Percentiles rank a stretch among this genome's conserved stretches.
phyloP scores from a whole-genome alignment of 2,797 vertebrate genomes.

The Lutjanus campechanus region DNA sequence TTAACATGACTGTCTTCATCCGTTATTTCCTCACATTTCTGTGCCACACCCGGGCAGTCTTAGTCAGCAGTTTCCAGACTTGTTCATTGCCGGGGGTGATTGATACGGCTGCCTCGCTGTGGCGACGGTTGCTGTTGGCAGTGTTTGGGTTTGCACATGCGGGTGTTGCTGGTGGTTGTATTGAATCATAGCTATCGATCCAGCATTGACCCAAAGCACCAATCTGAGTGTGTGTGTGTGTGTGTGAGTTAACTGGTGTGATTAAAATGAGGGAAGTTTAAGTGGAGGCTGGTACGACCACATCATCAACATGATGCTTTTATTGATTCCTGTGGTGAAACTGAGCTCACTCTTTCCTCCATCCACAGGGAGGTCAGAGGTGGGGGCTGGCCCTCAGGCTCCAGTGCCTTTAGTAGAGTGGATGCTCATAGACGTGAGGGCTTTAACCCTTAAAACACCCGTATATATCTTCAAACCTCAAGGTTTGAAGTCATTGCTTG shows the following conservation, averaged over 20 bases:
- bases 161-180: constrained; percentile 46
- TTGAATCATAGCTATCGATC: constrained; percentile 38
- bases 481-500: no score
- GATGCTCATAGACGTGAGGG: no score
- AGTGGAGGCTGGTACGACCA: neutral
- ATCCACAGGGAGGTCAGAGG: neutral
- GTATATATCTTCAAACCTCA: no score
- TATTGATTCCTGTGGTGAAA: constrained; percentile 2
- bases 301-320: constrained; percentile 12
- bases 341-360: neutral
- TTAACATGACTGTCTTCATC: neutral
- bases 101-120: constrained; percentile 10
- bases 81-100: constrained; percentile 26
- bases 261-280: neutral
- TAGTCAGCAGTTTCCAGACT: constrained; percentile 49
- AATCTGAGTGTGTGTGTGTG: neutral
- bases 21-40: neutral
- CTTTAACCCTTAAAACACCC: no score
- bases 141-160: constrained; percentile 25
- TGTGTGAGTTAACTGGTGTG: neutral
- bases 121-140: neutral
- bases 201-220: constrained; percentile 5
- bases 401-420: no score
- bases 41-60: neutral
- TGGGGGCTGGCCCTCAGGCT: no score